These are phyloP conservation scores for Ctenodactylus gundi DNA, from an alignment of 2,113 vertebrate species.

Conservation along the genomic window DNA sequence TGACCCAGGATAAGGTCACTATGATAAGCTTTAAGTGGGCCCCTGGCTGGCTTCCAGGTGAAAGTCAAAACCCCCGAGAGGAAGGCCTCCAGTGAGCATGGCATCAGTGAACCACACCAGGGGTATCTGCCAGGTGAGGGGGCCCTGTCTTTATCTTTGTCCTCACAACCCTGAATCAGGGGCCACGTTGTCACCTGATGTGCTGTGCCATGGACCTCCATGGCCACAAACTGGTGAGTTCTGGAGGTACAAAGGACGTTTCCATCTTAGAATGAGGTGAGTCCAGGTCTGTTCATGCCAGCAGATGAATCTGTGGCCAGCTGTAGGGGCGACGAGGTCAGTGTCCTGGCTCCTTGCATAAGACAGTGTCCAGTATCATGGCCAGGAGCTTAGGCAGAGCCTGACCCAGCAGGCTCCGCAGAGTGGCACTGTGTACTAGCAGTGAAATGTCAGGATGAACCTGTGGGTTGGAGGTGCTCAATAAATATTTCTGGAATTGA, in stretches of 20 bases:
- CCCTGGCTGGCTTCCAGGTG: no score
- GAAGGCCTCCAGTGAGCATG: no score
- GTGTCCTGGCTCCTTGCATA: accelerated
- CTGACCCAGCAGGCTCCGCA: accelerated
- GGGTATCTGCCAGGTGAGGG: background rate
- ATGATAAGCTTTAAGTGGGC: no score
- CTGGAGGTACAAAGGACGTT: background rate
- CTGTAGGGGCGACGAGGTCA: background rate
- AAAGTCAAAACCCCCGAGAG: no score
- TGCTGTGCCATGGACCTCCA: no score
- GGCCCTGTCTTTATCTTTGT: background rate
- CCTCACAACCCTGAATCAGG: accelerated
- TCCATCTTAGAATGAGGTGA: background rate
- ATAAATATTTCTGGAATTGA: background rate
- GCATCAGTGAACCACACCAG: no score
- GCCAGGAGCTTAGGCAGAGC: background rate
- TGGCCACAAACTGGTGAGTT: background rate
- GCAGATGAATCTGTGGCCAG: background rate
- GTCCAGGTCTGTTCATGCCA: background rate
- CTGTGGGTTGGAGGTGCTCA: accelerated
- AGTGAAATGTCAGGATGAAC: background rate
- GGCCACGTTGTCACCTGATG: no score
- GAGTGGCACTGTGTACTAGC: accelerated
- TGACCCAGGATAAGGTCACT: no score
- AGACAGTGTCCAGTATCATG: background rate